Conservation (phyloP, 2,113 vertebrate species). For the Rhinichthys klamathensis region DNA sequence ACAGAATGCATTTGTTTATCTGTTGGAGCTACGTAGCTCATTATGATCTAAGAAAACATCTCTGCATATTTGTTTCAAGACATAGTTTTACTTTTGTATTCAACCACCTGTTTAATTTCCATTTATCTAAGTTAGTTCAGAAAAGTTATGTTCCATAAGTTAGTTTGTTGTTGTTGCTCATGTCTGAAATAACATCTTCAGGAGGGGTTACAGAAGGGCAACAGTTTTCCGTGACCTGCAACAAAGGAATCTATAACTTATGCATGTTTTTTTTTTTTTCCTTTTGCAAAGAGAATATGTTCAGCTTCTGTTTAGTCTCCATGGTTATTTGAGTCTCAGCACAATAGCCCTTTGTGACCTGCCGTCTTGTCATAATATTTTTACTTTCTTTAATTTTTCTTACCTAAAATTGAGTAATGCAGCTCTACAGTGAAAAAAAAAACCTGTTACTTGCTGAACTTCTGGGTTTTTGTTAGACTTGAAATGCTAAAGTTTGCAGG, state of each 20-base stretch:
- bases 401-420: too few relatives aligned
- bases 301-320: background rate
- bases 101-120: background rate
- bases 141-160: background rate
- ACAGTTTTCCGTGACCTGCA: background rate
- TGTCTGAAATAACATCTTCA: background rate
- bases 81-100: background rate
- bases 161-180: background rate
- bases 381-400: background rate
- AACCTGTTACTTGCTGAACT: too few relatives aligned
- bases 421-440: background rate
- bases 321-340: background rate
- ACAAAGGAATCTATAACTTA: background rate
- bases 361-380: background rate
- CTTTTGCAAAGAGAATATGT: background rate
- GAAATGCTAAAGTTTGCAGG: too few relatives aligned
- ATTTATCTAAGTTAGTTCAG: background rate
- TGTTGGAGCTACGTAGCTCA: background rate
- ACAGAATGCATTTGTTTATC: background rate
- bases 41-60: background rate
- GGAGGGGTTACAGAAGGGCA: background rate
- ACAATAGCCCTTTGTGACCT: background rate
- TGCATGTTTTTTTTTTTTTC: too few relatives aligned
- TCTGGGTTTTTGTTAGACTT: too few relatives aligned
- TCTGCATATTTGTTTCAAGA: background rate